Conservation (phyloP, 2,888 invertebrate species). For the Leptopilina syphax region DNA sequence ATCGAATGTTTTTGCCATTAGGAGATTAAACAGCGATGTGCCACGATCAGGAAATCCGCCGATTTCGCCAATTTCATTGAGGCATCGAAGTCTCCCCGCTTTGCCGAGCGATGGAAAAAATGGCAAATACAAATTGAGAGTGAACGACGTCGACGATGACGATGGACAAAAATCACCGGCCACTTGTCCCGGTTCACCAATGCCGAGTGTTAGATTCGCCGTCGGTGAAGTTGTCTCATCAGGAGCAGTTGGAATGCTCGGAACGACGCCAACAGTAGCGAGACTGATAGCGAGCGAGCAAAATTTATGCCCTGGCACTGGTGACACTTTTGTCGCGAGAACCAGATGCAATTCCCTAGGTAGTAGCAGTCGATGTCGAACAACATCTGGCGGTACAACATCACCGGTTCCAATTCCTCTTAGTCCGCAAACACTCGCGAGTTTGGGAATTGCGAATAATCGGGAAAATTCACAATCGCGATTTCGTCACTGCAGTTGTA, state of each 20-base stretch:
- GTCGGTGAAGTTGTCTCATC: slow-evolving; percentile 83
- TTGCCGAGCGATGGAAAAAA: slow-evolving; percentile 54
- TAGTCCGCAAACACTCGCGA: slow-evolving; percentile 82
- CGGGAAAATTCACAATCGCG: slow-evolving; percentile 73
- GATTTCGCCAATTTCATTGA: slow-evolving; percentile 80
- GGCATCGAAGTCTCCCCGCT: slow-evolving; percentile 85
- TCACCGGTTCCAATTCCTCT: slow-evolving; percentile 74
- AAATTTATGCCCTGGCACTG: slow-evolving; percentile 46
- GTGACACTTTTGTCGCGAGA: slow-evolving; percentile 65
- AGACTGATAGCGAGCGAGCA: slow-evolving; percentile 60
- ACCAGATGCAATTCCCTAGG: slow-evolving; percentile 85
- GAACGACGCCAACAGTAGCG: slow-evolving; percentile 64
- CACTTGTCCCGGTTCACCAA: slow-evolving; percentile 72
- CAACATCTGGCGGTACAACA: slow-evolving; percentile 57
- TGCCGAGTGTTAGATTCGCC: slow-evolving; percentile 81
- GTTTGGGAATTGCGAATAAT: slow-evolving; percentile 81
- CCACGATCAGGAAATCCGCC: slow-evolving; percentile 67
- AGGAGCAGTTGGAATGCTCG: slow-evolving; percentile 59
- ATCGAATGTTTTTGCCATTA: slow-evolving; percentile 57
- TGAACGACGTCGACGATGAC: slow-evolving; percentile 50
- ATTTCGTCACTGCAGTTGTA: slow-evolving; percentile 82
- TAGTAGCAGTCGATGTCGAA: slow-evolving; percentile 58
- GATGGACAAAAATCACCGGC: slow-evolving; percentile 64
- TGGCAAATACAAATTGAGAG: slow-evolving; percentile 46
- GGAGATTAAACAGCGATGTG: slow-evolving; percentile 74